Evolutionary conservation across 1,140 invertebrate species (phyloP), one percentile per base, ranked within the genome.

Genomic region (Anoplophora glabripennis): DNA sequence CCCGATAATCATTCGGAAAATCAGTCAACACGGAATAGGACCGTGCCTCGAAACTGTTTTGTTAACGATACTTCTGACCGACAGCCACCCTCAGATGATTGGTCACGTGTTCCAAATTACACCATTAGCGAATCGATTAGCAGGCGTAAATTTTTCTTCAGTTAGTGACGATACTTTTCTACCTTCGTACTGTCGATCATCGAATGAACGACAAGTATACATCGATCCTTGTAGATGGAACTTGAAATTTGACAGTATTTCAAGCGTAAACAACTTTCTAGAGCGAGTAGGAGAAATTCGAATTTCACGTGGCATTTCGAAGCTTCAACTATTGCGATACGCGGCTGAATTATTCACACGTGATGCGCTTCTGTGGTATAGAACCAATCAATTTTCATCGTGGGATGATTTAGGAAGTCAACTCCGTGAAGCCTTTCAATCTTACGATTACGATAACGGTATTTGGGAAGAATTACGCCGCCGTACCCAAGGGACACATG

Each of bases 201-300:
- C 21, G 21, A 28, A n/a, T n/a, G n/a, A n/a, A n/a, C n/a, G n/a
- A n/a, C 21, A 2, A 3, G 21, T 28, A 28, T 28, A 28, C 5
- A 5, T 5, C 21, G 51, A 53, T 21, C 12, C 40, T 15, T 7
- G 40, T 33, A n/a, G 51, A 12, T 56, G 53, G 53, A 56, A 56
- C 12, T 35, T 56, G 8, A 35, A 46, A 21, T 47, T 17, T 47
- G 17, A 28, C 17, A 41, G 42, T 47, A 12, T 12, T 8, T n/a
- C 8, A 12, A 56, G 44, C 18, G 10, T 62, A 8, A 44, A 11
- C 14, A 37, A 49, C 40, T 63, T 63, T 40, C 37, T 60, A 18
- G 61, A 63, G 46, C 21, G 61, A 3, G 40, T 60, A 11, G 35
- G 54, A 11, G 61, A 63, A 48, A 28, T 63, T 8, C 12, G 33